These are phyloP conservation scores for Linnaemya tessellans DNA, from an alignment of 2,888 invertebrate genomes.

Conservation along the genomic window DNA sequence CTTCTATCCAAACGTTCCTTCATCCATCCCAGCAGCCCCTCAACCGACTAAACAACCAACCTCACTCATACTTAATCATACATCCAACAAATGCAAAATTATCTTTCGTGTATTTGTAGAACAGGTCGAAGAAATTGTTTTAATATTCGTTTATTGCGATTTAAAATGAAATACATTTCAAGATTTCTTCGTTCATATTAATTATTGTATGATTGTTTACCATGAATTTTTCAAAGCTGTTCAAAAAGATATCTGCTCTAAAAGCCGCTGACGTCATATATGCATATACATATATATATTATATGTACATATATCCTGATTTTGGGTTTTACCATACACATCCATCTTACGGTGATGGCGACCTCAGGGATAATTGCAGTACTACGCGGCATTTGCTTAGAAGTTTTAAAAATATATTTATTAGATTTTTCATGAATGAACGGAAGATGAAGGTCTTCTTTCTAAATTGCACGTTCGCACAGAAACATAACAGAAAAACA, in stretches of 20 bases:
- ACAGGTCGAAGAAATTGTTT: conserved; percentile 50
- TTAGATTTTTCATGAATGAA: too few species aligned
- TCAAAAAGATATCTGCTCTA: neutral
- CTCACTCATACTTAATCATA: conserved; percentile 29
- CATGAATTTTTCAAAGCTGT: neutral
- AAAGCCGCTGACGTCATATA: neutral
- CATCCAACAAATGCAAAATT: conserved; percentile 18
- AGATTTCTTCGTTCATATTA: neutral
- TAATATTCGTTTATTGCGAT: conserved; percentile 14
- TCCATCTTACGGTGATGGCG: too few species aligned
- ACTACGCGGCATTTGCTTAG: too few species aligned
- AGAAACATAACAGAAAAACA: too few species aligned
- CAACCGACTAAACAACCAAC: conserved; percentile 43
- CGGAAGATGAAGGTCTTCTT: too few species aligned
- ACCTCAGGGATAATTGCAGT: too few species aligned
- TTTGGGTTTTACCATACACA: too few species aligned
- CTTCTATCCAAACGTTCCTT: neutral
- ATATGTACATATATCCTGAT: too few species aligned
- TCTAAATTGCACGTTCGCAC: too few species aligned
- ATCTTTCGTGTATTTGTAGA: neutral
- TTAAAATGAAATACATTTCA: neutral
- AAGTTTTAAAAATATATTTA: too few species aligned
- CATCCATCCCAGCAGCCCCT: conserved; percentile 3
- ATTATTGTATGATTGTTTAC: neutral
- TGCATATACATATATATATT: too few species aligned